Percentiles rank a stretch among this genome's conserved stretches.
Evolutionary conservation across 2,888 invertebrate species (phyloP).

Genomic region (Epistrophella euchroma): DNA sequence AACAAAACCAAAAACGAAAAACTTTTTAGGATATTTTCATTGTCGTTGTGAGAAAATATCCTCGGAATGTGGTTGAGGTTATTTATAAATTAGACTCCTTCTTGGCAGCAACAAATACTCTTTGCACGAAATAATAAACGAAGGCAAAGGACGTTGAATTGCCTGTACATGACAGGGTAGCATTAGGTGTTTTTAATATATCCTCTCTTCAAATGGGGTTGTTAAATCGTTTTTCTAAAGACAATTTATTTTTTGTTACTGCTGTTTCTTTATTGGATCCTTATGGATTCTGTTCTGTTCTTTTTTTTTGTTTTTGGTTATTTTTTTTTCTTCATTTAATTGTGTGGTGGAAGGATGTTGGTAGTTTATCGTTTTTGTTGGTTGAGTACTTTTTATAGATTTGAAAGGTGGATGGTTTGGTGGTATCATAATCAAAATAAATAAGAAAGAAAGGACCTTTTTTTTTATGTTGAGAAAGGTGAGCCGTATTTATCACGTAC

Average conservation of each 20-base stretch:
- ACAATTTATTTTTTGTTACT: conserved; percentile 61
- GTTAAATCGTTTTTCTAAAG: conserved; percentile 72
- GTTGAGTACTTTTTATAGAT: conserved; percentile 29
- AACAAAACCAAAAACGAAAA: not conserved
- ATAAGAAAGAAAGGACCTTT: conserved; percentile 27
- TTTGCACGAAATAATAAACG: conserved; percentile 15
- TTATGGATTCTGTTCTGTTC: conserved; percentile 18
- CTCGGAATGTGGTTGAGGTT: conserved; percentile 49
- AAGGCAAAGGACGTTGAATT: conserved; percentile 59
- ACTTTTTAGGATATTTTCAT: conserved; percentile 43
- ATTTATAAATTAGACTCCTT: conserved; percentile 61
- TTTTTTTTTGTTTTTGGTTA: not conserved
- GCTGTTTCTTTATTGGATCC: conserved; percentile 39
- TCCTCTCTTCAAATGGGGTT: conserved; percentile 66
- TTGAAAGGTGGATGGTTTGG: conserved; percentile 46
- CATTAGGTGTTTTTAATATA: conserved; percentile 74
- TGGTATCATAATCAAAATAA: conserved; percentile 16
- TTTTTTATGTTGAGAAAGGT: conserved; percentile 39
- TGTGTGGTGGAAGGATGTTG: conserved; percentile 56
- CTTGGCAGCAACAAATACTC: not conserved
- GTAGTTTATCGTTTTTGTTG: conserved; percentile 53
- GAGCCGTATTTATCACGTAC: conserved; percentile 44
- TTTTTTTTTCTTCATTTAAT: not conserved
- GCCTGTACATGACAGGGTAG: conserved; percentile 68
- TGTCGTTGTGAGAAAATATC: conserved; percentile 37